These are phyloP conservation scores for Cabera pusaria DNA, from an alignment of 2,888 invertebrate genomes.

Conservation along the genomic window DNA sequence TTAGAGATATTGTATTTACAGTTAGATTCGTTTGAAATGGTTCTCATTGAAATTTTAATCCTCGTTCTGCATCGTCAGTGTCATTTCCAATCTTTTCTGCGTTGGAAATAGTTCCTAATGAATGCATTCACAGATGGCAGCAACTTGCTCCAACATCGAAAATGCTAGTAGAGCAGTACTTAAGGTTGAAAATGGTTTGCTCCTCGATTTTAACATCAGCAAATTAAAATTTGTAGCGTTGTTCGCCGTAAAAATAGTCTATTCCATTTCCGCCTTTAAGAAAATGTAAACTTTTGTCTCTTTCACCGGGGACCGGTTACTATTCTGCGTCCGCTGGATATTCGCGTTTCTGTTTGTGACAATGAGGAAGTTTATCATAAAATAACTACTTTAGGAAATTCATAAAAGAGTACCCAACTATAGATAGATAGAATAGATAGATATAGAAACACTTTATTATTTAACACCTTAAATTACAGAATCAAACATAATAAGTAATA, in stretches of 20 bases:
- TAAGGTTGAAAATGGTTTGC: constrained; percentile 57
- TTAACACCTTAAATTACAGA: too few relatives aligned
- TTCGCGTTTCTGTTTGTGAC: constrained; percentile 15
- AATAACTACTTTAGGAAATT: constrained; percentile 11
- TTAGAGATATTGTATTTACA: too few relatives aligned
- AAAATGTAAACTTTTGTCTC: constrained; percentile 68
- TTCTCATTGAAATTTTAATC: constrained; percentile 19
- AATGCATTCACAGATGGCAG: constrained; percentile 41
- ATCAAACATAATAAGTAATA: too few relatives aligned
- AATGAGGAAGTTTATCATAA: constrained; percentile 18
- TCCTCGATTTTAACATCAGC: constrained; percentile 17
- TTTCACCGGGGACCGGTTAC: constrained; percentile 44
- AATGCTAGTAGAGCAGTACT: constrained; percentile 27
- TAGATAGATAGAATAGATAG: too few relatives aligned
- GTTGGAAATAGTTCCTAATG: constrained; percentile 65
- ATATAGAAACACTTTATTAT: too few relatives aligned
- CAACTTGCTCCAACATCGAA: constrained; percentile 20
- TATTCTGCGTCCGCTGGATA: constrained; percentile 37
- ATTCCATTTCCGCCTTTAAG: constrained; percentile 72
- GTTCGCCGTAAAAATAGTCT: constrained; percentile 67
- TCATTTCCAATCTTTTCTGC: constrained; percentile 50
- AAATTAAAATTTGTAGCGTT: constrained; percentile 56
- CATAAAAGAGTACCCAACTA: too few relatives aligned
- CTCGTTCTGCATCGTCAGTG: constrained; percentile 50
- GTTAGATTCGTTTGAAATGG: too few relatives aligned